Evolutionary conservation across 2,113 vertebrate species (phyloP).

Genomic region (Willisornis vidua): DNA sequence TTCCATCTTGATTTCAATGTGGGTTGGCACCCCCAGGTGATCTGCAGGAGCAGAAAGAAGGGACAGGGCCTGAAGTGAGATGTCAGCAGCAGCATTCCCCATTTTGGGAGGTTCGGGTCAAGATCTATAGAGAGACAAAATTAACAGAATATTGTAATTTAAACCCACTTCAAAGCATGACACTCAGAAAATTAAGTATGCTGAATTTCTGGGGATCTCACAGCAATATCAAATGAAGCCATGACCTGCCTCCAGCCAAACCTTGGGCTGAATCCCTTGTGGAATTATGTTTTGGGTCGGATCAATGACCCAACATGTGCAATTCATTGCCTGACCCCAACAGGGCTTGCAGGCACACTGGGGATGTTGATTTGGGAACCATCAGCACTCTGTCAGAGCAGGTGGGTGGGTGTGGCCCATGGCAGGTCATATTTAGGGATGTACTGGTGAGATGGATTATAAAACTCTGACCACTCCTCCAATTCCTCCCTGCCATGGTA

Average conservation of each 20-base stretch:
- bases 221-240: background rate
- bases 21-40: background rate
- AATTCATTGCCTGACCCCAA: background rate
- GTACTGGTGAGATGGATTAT: background rate
- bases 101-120: background rate
- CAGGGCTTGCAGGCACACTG: background rate
- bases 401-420: fast-evolving
- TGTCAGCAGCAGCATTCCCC: background rate
- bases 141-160: background rate
- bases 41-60: background rate
- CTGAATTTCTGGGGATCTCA: background rate
- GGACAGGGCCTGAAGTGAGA: background rate
- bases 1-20: background rate
- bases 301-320: fast-evolving
- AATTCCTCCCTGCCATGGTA: fast-evolving
- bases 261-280: background rate
- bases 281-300: background rate
- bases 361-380: fast-evolving
- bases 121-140: background rate
- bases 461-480: background rate
- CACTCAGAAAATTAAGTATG: background rate
- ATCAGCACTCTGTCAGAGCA: fast-evolving
- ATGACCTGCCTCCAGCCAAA: background rate
- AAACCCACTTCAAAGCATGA: background rate
- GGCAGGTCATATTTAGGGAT: background rate